Evolutionary conservation across 2,888 invertebrate species (phyloP).

Genomic region (Philereme vetulata): DNA sequence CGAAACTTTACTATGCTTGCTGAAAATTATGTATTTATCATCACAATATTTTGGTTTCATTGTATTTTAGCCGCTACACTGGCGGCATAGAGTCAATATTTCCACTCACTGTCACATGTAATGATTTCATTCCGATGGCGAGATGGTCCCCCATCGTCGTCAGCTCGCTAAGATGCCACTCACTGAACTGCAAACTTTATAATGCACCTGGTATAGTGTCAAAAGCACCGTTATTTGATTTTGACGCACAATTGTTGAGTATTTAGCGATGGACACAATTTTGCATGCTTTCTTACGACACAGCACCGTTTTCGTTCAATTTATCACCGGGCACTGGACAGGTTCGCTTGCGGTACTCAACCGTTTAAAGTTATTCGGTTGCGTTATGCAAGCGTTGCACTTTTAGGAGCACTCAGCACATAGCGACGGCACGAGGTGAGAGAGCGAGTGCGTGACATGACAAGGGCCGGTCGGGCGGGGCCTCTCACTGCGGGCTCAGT

Average conservation of each 20-base stretch:
- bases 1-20: slow-evolving; percentile 79
- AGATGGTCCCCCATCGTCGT: slow-evolving; percentile 58
- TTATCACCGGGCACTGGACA: slow-evolving; percentile 81
- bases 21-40: slow-evolving; percentile 66
- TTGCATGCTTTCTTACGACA: slow-evolving; percentile 83
- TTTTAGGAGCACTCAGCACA: slow-evolving; percentile 81
- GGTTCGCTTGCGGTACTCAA: slow-evolving; percentile 68
- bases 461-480: slow-evolving; percentile 32
- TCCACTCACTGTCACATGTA: slow-evolving; percentile 89
- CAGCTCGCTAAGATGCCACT: slow-evolving; percentile 78
- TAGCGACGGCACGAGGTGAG: slow-evolving; percentile 83
- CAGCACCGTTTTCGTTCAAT: slow-evolving; percentile 81
- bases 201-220: slow-evolving; percentile 81
- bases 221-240: slow-evolving; percentile 83
- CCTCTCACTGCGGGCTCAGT: slow-evolving; percentile 20
- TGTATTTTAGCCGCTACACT: slow-evolving; percentile 57
- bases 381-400: slow-evolving; percentile 69
- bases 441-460: slow-evolving; percentile 78
- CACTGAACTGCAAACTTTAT: slow-evolving; percentile 83
- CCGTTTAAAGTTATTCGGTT: slow-evolving; percentile 37
- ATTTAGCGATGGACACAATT: slow-evolving; percentile 83
- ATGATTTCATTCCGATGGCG: slow-evolving; percentile 81
- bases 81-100: slow-evolving; percentile 62
- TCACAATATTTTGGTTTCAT: slow-evolving; percentile 67
- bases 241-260: slow-evolving; percentile 84